A percentile compares a stretch with the other conserved stretches of the same genome.
Conservation (phyloP, 2,888 invertebrate species). For the Dryobotodes eremita region DNA sequence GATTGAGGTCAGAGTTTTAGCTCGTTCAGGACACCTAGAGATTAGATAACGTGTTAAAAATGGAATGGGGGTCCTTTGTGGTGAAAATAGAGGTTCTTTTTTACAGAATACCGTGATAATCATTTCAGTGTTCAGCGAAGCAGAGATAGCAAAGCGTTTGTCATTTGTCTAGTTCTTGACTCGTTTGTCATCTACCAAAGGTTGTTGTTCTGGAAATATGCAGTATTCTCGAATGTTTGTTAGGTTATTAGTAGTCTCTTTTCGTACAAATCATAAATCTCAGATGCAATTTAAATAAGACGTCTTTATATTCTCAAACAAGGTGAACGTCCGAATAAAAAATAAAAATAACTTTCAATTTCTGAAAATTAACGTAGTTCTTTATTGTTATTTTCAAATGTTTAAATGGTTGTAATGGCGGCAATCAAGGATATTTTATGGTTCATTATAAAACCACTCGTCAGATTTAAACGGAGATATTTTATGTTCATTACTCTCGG, state of each 20-base stretch:
- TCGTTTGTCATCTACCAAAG: background rate
- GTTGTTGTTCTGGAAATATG: constrained; percentile 13
- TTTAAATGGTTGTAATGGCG: constrained; percentile 31
- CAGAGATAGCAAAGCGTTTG: constrained; percentile 16
- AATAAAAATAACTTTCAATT: constrained; percentile 40
- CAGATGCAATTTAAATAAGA: constrained; percentile 32
- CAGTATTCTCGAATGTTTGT: constrained; percentile 5
- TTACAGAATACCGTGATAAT: constrained; percentile 26
- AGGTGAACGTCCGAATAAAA: constrained; percentile 19
- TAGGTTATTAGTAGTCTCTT: constrained; percentile 20
- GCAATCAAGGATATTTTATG: constrained; percentile 46
- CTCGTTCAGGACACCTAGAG: constrained; percentile 41
- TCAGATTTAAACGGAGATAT: constrained; percentile 35
- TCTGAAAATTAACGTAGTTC: constrained; percentile 25
- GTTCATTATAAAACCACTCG: constrained; percentile 39
- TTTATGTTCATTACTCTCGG: constrained; percentile 29
- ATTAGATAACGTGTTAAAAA: constrained; percentile 44
- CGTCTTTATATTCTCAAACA: background rate
- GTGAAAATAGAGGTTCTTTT: constrained; percentile 25
- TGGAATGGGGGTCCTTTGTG: constrained; percentile 18
- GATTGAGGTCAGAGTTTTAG: constrained; percentile 31
- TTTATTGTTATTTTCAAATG: constrained; percentile 35
- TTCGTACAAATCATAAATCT: constrained; percentile 20
- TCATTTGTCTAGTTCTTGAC: constrained; percentile 23
- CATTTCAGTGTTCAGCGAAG: constrained; percentile 35